Conservation (phyloP, 2,888 invertebrate species). For the Hemistola chrysoprasaria region DNA sequence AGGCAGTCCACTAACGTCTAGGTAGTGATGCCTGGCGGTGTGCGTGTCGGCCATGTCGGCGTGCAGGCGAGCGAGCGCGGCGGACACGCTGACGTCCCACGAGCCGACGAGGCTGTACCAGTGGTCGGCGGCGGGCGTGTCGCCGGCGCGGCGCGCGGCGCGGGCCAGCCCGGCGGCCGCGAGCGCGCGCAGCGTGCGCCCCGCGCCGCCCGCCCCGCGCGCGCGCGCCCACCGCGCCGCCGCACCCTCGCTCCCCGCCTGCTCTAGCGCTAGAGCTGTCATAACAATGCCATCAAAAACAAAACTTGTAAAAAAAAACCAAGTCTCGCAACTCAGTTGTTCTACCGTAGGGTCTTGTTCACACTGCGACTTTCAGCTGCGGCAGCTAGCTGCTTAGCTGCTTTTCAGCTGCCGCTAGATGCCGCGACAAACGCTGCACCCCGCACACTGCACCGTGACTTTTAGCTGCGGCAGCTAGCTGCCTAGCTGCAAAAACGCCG, state of each 20-base stretch:
- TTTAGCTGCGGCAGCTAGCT: too few species aligned
- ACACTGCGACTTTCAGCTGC: too few species aligned
- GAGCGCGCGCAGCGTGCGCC: constrained; percentile 59
- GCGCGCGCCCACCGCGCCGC: constrained; percentile 57
- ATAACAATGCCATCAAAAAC: too few species aligned
- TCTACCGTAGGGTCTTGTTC: too few species aligned
- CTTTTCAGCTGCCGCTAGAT: too few species aligned
- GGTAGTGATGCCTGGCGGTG: constrained; percentile 73
- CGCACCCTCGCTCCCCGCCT: constrained; percentile 45
- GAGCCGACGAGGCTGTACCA: constrained; percentile 83
- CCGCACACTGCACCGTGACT: too few species aligned
- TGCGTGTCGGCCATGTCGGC: constrained; percentile 93
- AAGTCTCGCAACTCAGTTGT: too few species aligned
- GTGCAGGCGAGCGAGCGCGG: constrained; percentile 94
- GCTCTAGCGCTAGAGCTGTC: constrained; percentile 62
- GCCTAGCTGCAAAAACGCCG: too few species aligned
- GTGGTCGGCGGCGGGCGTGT: constrained; percentile 60
- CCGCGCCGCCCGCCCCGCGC: constrained; percentile 51
- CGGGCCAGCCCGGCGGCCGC: constrained; percentile 68
- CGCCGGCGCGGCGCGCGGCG: constrained; percentile 32
- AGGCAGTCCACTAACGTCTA: constrained; percentile 54
- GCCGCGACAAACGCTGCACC: too few species aligned
- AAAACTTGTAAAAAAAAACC: too few species aligned
- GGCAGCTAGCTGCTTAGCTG: too few species aligned
- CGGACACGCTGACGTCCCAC: constrained; percentile 92